phyloP scores from a whole-genome alignment of 2,888 invertebrate genomes.

The Oxystoma pomonae region DNA sequence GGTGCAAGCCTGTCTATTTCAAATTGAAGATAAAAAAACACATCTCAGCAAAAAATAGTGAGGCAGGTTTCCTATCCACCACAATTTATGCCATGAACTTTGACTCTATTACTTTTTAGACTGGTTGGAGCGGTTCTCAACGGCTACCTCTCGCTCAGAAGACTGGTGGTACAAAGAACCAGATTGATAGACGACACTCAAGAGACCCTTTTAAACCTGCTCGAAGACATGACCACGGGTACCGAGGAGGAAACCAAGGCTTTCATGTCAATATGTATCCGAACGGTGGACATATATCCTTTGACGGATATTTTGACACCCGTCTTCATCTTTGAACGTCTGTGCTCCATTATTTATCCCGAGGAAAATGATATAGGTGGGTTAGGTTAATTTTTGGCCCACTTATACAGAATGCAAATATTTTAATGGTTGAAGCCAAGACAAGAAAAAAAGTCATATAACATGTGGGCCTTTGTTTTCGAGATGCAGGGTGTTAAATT shows the following conservation, averaged over 20 bases:
- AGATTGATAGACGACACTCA: slow-evolving; percentile 95
- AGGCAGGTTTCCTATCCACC: too few relatives aligned
- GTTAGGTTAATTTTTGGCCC: too few relatives aligned
- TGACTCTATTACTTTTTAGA: background rate
- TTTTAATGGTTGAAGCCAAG: too few relatives aligned
- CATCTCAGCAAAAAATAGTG: too few relatives aligned
- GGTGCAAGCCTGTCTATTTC: too few relatives aligned
- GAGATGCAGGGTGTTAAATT: too few relatives aligned
- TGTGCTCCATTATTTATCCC: slow-evolving; percentile 95
- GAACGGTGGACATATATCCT: slow-evolving; percentile 89
- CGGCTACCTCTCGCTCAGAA: slow-evolving; percentile 86
- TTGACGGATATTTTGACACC: slow-evolving; percentile 92
- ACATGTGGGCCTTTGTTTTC: too few relatives aligned
- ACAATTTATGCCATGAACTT: too few relatives aligned
- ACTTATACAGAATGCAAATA: too few relatives aligned
- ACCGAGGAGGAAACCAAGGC: slow-evolving; percentile 94
- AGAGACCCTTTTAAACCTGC: slow-evolving; percentile 84
- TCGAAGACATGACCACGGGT: slow-evolving; percentile 92
- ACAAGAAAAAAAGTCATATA: too few relatives aligned
- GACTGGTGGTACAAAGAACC: slow-evolving; percentile 91
- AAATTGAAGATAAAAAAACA: too few relatives aligned
- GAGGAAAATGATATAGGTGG: slow-evolving; percentile 88
- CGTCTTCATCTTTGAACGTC: slow-evolving; percentile 94
- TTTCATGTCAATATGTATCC: slow-evolving; percentile 96
- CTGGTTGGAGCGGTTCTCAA: slow-evolving; percentile 85